These are phyloP conservation scores for Verasper variegatus DNA, from an alignment of 2,113 vertebrate species.

Conservation along the genomic window DNA sequence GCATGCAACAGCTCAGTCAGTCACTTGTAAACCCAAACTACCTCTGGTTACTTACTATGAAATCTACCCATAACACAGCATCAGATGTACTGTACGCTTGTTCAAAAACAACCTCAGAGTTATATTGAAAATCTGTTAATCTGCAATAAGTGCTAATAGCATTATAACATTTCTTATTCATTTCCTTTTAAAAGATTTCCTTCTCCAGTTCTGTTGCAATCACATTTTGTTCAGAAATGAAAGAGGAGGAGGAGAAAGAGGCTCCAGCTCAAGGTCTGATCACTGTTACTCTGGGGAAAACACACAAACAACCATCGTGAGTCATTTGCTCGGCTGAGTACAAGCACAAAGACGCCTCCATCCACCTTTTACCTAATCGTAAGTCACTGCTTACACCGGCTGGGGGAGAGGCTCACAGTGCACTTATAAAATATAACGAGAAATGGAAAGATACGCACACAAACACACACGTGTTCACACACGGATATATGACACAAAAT, in stretches of 20 bases:
- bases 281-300: constrained; percentile 20
- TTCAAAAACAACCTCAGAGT: not conserved
- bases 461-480: not conserved
- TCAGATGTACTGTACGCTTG: not conserved
- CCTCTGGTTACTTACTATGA: not conserved
- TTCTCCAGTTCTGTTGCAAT: constrained; percentile 18
- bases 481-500: not conserved
- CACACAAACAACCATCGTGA: constrained; percentile 31
- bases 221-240: constrained; percentile 35
- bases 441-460: not conserved
- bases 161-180: constrained; percentile 6
- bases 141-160: not conserved
- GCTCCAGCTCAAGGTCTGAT: constrained; percentile 58
- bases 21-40: not conserved
- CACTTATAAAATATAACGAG: not conserved
- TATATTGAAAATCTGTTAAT: not conserved
- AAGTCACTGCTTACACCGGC: not conserved
- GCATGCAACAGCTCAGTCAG: not conserved
- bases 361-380: constrained; percentile 10
- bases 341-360: constrained; percentile 36
- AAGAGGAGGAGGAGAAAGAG: constrained; percentile 7
- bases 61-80: not conserved
- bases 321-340: constrained; percentile 24
- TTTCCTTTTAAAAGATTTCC: constrained; percentile 19
- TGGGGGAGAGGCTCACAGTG: not conserved